Evolutionary conservation across 2,888 invertebrate species (phyloP), one percentile per base, ranked within the genome.

Genomic region (Melikaiella ostensackeni): DNA sequence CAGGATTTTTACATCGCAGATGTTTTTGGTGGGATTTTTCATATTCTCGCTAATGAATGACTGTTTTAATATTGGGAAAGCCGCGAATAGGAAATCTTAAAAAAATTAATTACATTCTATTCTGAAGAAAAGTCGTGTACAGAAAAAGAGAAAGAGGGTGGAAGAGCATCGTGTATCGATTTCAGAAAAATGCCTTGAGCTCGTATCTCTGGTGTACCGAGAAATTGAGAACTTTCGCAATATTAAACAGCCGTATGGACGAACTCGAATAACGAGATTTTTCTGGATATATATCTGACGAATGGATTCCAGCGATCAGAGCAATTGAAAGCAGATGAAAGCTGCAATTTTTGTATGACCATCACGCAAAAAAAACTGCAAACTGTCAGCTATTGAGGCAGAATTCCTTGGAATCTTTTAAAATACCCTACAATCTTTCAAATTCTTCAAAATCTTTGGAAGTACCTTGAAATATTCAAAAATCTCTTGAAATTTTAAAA

Each of bases 181-280:
- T 66, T 66, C 16, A 27, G 27, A 42, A 19, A 66, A 66, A 66
- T 46, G 16, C 24, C 59, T 59, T 1, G 27, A 13, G 63, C 74
- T 61, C 77, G 30, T 21, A 57, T 77, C 74, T 66, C 73, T 64
- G 35, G 42, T 50, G 61, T 64, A 74, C 63, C 80, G 70, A 76
- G 77, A 84, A 86, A 84, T 84, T 78, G 80, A 84, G 79, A 85
- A 86, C 82, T 85, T 85, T 82, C 79, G 79, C 83, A 77, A 84
- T 86, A 86, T 86, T 86, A 87, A 87, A 85, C 83, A 83, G 78
- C 76, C 78, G 80, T 80, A 76, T 80, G 81, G 80, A 81, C 79
- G 79, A 81, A 80, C 76, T 81, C 78, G 81, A 77, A 80, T 84
- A 85, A 85, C 83, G 77, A 83, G 81, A 86, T 85, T 82, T 63